These are phyloP conservation scores for Stenotaenia linearis DNA, from an alignment of 2,888 invertebrate genomes.

Conservation along the genomic window DNA sequence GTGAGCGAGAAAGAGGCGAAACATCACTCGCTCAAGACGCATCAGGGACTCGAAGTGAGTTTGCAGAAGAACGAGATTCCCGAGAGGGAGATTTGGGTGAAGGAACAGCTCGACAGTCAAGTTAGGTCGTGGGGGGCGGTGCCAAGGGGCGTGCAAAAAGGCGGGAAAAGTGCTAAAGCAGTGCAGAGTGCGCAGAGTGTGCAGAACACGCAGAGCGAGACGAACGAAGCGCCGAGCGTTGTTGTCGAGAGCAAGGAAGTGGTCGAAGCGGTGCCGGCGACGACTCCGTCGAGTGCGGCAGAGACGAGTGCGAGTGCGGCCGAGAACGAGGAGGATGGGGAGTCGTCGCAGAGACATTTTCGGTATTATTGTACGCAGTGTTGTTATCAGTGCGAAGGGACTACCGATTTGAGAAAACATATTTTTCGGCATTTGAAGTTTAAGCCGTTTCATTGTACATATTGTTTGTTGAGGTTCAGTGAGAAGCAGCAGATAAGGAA, in stretches of 20 bases:
- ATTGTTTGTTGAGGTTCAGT: conserved; percentile 19
- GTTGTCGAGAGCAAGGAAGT: too few species aligned
- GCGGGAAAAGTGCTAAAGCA: neutral
- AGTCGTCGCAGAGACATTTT: neutral
- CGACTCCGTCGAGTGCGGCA: too few species aligned
- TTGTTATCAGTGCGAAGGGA: conserved; percentile 31
- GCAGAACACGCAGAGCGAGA: too few species aligned
- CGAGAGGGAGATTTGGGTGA: conserved; percentile 31
- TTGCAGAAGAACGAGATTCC: conserved; percentile 22
- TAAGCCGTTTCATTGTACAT: conserved; percentile 29
- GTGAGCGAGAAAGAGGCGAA: conserved; percentile 32
- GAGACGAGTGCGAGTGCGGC: neutral
- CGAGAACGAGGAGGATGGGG: neutral
- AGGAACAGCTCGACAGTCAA: conserved; percentile 30
- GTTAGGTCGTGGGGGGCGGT: neutral
- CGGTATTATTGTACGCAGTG: conserved; percentile 31
- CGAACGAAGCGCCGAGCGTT: too few species aligned
- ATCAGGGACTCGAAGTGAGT: neutral
- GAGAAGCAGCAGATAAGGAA: conserved; percentile 29
- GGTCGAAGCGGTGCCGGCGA: neutral
- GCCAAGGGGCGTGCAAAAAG: neutral
- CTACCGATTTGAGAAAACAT: conserved; percentile 31
- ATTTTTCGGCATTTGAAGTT: conserved; percentile 33
- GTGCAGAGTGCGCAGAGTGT: neutral
- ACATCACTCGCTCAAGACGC: conserved; percentile 27